Evolutionary conservation across 30 jellyfish, hydroid and myxozoan genomes (phyloP), one percentile per base, ranked within the genome.

Genomic region (Euphysa ruthae): DNA sequence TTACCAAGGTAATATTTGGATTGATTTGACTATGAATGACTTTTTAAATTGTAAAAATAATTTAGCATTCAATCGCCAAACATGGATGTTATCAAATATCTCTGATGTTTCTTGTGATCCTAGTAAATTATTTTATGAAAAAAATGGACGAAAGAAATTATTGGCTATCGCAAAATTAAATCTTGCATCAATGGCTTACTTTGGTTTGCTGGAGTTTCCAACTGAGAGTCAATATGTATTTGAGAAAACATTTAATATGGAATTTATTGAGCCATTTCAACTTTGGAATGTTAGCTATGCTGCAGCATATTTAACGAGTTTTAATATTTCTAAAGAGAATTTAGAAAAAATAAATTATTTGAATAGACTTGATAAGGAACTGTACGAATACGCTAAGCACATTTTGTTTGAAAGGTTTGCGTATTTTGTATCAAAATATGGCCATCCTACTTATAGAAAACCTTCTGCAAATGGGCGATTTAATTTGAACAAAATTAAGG

Each of bases 31-130:
- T 0, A 35, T 88, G 56, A 31, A 80, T 30, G 61, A 60, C 49
- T 88, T 88, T 58, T 4, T 74, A 33, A 22, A 27, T 3, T 88
- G 97, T 44, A 35, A 71, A 19, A 31, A 64, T 42, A 88, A 88
- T 35, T 55, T 82, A 13, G 97, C 94, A 6, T 57, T 33, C 31
- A 88, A 88, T 52, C 66, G 97, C 43, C 97, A 88, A 49, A 75
- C 93, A 5, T 52, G 97, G 58, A 79, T 88, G 94, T 62, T 88
- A 63, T 87, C 97, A 43, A 75, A 80, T 51, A 46, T 80, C 14
- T 50, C 82, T 10, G 32, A 35, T 15, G 63, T 69, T 20, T 74
- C 35, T 34, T 88, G 97, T 63, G 55, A 73, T 26, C 15, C 31
- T 16, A 63, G 23, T 22, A 35, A 55, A 7, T 32, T 49, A 1